These are phyloP conservation scores for Eristalis tenax DNA, from an alignment of 2,888 invertebrate genomes.

Conservation along the genomic window DNA sequence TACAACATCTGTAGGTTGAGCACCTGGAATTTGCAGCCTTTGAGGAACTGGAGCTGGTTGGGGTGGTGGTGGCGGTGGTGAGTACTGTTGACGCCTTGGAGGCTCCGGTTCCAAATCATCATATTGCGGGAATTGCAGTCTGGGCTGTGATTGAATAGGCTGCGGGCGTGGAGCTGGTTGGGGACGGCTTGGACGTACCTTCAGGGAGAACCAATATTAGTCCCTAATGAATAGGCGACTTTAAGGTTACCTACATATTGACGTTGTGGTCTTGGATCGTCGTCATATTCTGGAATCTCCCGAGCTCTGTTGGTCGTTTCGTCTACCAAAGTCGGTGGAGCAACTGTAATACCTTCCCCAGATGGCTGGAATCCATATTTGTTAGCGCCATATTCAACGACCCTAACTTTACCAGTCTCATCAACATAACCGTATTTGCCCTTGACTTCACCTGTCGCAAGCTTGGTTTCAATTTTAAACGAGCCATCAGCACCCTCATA, in stretches of 20 bases:
- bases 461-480: constrained; percentile 94
- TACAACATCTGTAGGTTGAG: constrained; percentile 79
- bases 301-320: constrained; percentile 81
- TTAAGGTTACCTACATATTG: constrained; percentile 76
- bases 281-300: constrained; percentile 81
- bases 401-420: constrained; percentile 89
- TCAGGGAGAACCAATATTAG: background rate
- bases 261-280: constrained; percentile 78
- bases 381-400: constrained; percentile 94
- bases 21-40: constrained; percentile 78
- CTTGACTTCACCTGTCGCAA: constrained; percentile 90
- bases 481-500: constrained; percentile 94
- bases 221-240: background rate
- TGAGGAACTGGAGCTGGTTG: constrained; percentile 76
- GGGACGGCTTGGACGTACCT: constrained; percentile 67
- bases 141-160: constrained; percentile 75
- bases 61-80: constrained; percentile 72
- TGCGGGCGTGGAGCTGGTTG: constrained; percentile 76
- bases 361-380: constrained; percentile 93
- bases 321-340: constrained; percentile 83
- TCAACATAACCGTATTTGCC: constrained; percentile 96
- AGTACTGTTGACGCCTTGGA: constrained; percentile 76
- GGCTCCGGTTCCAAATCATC: constrained; percentile 78
- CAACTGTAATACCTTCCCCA: constrained; percentile 92
- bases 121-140: constrained; percentile 78